These are phyloP conservation scores for Spialia ferax DNA, from an alignment of 2,888 invertebrate genomes.

Conservation along the genomic window DNA sequence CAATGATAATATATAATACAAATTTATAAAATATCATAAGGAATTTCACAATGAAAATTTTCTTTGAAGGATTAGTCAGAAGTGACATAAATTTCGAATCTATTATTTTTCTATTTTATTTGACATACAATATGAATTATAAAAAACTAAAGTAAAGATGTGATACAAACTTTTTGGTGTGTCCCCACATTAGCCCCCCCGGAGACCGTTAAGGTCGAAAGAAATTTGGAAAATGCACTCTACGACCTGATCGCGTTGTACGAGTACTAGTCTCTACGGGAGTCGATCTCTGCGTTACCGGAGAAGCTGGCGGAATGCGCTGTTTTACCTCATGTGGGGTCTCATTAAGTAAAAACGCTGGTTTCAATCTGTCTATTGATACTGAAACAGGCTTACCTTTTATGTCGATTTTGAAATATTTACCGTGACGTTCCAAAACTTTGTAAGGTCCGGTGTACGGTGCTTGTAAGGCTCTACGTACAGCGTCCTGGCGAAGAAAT, in stretches of 20 bases:
- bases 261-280: constrained; percentile 5
- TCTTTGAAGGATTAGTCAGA: no score
- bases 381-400: not conserved
- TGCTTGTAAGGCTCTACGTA: not conserved
- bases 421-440: not conserved
- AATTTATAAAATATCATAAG: no score
- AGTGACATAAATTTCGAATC: no score
- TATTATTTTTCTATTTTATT: no score
- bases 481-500: constrained; percentile 5
- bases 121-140: no score
- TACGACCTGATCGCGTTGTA: not conserved
- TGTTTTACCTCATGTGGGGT: not conserved
- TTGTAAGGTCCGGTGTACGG: constrained; percentile 1
- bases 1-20: no score
- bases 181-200: constrained; percentile 2
- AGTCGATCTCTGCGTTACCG: not conserved
- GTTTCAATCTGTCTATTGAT: not conserved
- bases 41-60: no score
- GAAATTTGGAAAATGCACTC: not conserved
- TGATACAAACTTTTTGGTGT: no score
- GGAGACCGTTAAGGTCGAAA: constrained; percentile 5
- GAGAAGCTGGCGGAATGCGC: not conserved
- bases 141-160: no score
- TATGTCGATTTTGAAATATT: constrained; percentile 2
- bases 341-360: not conserved